Conservation (phyloP, 2,113 vertebrate species). For the Elephas maximus region DNA sequence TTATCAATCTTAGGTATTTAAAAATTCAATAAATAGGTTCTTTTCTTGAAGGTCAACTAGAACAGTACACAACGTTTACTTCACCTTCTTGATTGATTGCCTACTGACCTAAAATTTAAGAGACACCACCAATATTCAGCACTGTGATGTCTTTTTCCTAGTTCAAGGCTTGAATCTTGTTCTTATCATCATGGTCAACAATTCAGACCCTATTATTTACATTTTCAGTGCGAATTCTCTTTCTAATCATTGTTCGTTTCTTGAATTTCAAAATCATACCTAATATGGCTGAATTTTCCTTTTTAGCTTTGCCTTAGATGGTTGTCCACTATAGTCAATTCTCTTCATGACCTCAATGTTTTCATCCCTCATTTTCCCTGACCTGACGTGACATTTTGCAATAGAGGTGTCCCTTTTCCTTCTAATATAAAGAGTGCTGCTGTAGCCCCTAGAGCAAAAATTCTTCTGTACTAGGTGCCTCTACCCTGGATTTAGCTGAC, state of each 20-base stretch:
- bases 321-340: background rate
- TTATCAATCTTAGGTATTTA: background rate
- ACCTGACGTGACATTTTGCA: accelerated
- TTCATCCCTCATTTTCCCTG: background rate
- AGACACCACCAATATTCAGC: background rate
- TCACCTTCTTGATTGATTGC: background rate
- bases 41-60: background rate
- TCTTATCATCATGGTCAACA: background rate
- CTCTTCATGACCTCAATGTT: background rate
- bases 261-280: background rate
- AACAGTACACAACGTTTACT: background rate
- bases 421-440: background rate
- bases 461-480: background rate
- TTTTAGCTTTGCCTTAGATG: background rate
- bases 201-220: background rate
- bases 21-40: background rate
- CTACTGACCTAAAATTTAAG: background rate
- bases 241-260: background rate
- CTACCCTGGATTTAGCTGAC: too few species aligned
- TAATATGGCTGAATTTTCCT: background rate
- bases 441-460: background rate
- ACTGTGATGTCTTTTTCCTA: background rate
- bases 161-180: background rate
- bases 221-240: background rate
- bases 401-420: background rate